phyloP scores from a whole-genome alignment of 2,797 vertebrate species.

The Lindbergichthys nudifrons region DNA sequence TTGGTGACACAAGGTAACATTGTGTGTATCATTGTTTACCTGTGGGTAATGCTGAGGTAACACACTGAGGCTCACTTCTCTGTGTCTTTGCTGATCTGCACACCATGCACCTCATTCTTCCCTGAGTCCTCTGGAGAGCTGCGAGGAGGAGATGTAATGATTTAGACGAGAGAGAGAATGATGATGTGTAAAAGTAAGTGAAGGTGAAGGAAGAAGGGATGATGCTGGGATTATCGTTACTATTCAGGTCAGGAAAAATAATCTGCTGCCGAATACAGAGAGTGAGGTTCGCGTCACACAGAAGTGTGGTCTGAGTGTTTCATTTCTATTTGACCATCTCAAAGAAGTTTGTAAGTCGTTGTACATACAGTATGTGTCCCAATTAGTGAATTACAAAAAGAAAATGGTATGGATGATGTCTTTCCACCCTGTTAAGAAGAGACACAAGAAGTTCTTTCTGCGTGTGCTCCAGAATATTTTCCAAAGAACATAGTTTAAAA shows the following conservation, averaged over 20 bases:
- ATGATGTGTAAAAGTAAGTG: constrained; percentile 20
- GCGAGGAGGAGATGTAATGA: constrained; percentile 20
- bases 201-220: constrained; percentile 12
- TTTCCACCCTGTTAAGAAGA: constrained; percentile 30
- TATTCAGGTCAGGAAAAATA: neutral
- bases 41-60: constrained; percentile 9
- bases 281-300: constrained; percentile 9
- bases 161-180: neutral
- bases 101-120: constrained; percentile 49
- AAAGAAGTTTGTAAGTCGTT: constrained; percentile 12
- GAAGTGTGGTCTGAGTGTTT: constrained; percentile 5
- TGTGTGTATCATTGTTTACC: constrained; percentile 35
- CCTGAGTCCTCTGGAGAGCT: constrained; percentile 68
- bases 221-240: neutral
- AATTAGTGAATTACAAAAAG: constrained; percentile 27
- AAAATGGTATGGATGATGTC: constrained; percentile 21
- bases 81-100: constrained; percentile 27
- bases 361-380: neutral
- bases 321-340: constrained; percentile 11
- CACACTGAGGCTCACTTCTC: constrained; percentile 50
- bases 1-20: neutral
- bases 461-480: constrained; percentile 6
- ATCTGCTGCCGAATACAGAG: neutral
- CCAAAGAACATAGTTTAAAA: neutral
- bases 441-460: constrained; percentile 15